Evolutionary conservation across 2,888 invertebrate species (phyloP).

Genomic region (Lithosia quadra): DNA sequence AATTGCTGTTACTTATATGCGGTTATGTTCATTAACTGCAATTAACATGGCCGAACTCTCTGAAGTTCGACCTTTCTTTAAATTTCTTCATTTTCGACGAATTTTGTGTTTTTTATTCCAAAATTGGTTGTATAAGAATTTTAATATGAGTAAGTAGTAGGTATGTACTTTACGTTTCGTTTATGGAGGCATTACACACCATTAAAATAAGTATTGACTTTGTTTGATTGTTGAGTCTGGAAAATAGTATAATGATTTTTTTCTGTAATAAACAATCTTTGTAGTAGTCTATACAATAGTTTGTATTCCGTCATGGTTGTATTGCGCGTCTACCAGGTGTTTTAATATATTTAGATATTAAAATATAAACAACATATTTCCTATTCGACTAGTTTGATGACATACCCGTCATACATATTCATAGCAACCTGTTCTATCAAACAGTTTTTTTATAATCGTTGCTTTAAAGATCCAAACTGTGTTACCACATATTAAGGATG

Average conservation of each 20-base stretch:
- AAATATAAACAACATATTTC: slow-evolving; percentile 8
- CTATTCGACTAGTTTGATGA: slow-evolving; percentile 16
- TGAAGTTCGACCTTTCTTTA: neutral
- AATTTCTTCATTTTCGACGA: neutral
- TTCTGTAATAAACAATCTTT: too few relatives aligned
- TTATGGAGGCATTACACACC: too few relatives aligned
- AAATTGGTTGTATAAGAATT: too few relatives aligned
- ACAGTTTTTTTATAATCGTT: neutral
- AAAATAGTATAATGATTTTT: too few relatives aligned
- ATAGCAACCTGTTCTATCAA: neutral
- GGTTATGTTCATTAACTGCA: neutral
- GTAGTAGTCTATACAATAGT: too few relatives aligned
- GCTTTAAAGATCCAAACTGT: neutral
- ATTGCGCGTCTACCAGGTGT: neutral
- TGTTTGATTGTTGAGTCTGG: neutral
- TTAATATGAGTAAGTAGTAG: too few relatives aligned
- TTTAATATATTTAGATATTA: neutral
- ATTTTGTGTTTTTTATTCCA: neutral
- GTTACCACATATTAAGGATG: slow-evolving; percentile 26
- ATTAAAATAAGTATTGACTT: neutral
- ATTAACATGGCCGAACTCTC: neutral
- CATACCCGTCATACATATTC: neutral
- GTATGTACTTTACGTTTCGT: too few relatives aligned
- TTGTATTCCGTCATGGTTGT: neutral
- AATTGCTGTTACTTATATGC: neutral